phyloP scores from a whole-genome alignment of 1,140 invertebrate species.

The Brachionus koreanus region DNA sequence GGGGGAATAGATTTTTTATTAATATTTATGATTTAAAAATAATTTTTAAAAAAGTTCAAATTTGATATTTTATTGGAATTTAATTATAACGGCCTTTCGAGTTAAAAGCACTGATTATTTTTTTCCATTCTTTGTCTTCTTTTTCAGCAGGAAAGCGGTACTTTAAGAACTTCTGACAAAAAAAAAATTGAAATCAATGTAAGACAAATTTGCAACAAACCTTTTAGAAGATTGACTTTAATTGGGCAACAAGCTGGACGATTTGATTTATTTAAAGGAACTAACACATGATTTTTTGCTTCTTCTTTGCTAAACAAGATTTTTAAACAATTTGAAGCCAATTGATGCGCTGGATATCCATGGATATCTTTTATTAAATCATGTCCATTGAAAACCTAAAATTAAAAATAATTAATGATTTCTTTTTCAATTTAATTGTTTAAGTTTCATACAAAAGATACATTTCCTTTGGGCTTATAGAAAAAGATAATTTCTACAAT shows the following conservation, averaged over 20 bases:
- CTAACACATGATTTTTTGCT: neutral
- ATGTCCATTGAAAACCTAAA: neutral
- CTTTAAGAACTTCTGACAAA: neutral
- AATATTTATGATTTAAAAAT: too few species aligned
- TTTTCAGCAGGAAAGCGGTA: neutral
- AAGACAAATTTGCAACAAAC: neutral
- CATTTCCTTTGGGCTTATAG: too few species aligned
- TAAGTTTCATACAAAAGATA: too few species aligned
- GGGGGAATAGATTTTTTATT: too few species aligned
- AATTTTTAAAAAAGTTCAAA: too few species aligned
- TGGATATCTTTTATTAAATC: neutral
- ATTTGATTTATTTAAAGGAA: neutral
- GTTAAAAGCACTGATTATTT: neutral
- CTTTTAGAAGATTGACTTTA: neutral
- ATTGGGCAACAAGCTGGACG: neutral
- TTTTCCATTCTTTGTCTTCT: neutral
- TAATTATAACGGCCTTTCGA: constrained; percentile 10
- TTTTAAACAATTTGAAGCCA: neutral
- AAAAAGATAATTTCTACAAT: too few species aligned
- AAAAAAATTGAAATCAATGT: too few species aligned
- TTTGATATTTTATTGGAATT: too few species aligned
- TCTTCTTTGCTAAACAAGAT: neutral
- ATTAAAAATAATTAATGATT: neutral
- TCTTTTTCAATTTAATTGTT: too few species aligned
- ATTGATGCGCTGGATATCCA: constrained; percentile 15